Evolutionary conservation across 2,113 vertebrate species (phyloP).

Genomic region (Athene cunicularia): DNA sequence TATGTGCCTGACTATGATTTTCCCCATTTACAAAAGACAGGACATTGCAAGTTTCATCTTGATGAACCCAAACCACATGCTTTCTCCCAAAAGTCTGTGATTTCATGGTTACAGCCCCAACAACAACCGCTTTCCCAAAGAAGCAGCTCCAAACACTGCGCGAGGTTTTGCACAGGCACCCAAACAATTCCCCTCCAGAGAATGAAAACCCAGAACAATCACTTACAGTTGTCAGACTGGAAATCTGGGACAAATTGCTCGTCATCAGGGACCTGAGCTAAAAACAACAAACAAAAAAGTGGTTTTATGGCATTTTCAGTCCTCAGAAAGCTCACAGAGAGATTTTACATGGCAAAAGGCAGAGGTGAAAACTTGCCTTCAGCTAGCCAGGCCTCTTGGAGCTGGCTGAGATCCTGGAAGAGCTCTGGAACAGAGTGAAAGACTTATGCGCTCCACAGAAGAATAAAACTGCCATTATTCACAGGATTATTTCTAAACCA

Average conservation of each 20-base stretch:
- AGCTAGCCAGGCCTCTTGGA: slow-evolving; percentile 98
- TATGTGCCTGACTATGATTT: fast-evolving
- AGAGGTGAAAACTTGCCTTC: slow-evolving; percentile 84
- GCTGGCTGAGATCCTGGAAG: slow-evolving; percentile 97
- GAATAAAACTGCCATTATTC: neutral
- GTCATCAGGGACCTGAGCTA: slow-evolving; percentile 96
- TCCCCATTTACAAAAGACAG: neutral
- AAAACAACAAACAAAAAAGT: slow-evolving; percentile 18
- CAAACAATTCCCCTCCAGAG: neutral
- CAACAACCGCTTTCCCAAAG: neutral
- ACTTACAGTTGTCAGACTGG: slow-evolving; percentile 97
- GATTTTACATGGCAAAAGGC: slow-evolving; percentile 15
- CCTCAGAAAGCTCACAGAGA: neutral
- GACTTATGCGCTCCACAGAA: slow-evolving; percentile 12
- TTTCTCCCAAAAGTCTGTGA: neutral
- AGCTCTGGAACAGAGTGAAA: slow-evolving; percentile 84
- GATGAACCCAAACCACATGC: neutral
- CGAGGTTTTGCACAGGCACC: neutral
- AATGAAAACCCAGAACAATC: slow-evolving; percentile 21
- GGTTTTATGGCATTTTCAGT: neutral
- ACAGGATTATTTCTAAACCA: neutral
- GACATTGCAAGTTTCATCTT: neutral
- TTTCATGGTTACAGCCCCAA: neutral
- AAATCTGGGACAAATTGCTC: slow-evolving; percentile 99
- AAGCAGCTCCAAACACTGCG: neutral